Evolutionary conservation across 2,888 invertebrate species (phyloP).

Genomic region (Mimas tiliae): DNA sequence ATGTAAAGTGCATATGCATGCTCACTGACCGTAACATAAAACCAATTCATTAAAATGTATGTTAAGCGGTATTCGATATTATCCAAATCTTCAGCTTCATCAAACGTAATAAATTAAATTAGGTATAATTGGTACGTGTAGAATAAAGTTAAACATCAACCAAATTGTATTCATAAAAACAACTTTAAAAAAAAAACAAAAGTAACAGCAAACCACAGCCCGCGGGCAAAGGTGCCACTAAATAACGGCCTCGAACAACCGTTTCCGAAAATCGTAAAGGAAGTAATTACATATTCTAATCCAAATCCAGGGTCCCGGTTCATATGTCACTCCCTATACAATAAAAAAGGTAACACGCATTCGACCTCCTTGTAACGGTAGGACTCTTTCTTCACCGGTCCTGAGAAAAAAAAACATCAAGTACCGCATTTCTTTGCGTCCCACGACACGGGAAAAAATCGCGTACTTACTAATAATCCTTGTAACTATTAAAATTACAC

Average conservation of each 20-base stretch:
- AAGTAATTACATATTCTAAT: constrained; percentile 85
- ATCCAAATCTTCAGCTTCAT: background rate
- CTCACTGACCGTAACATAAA: too few species aligned
- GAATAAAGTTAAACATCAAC: background rate
- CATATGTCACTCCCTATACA: constrained; percentile 79
- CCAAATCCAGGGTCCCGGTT: constrained; percentile 75
- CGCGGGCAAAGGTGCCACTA: constrained; percentile 60
- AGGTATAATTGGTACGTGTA: constrained; percentile 4
- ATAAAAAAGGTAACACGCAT: constrained; percentile 67
- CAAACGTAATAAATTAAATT: constrained; percentile 10
- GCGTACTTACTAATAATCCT: constrained; percentile 75
- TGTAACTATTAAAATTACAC: constrained; percentile 55
- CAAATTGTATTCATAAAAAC: constrained; percentile 17
- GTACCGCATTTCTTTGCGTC: constrained; percentile 68
- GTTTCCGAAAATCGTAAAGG: constrained; percentile 83
- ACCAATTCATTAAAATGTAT: background rate
- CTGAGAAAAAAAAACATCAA: constrained; percentile 79
- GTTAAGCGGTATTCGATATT: background rate
- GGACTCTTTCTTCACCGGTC: constrained; percentile 60
- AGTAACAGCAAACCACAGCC: constrained; percentile 43
- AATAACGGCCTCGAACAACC: constrained; percentile 66
- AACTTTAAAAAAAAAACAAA: constrained; percentile 30
- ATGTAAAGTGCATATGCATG: too few species aligned
- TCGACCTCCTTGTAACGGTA: constrained; percentile 76
- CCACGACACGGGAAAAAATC: constrained; percentile 65